These are phyloP conservation scores for Vipera ursinii DNA, from an alignment of 2,797 vertebrate genomes.

Conservation along the genomic window DNA sequence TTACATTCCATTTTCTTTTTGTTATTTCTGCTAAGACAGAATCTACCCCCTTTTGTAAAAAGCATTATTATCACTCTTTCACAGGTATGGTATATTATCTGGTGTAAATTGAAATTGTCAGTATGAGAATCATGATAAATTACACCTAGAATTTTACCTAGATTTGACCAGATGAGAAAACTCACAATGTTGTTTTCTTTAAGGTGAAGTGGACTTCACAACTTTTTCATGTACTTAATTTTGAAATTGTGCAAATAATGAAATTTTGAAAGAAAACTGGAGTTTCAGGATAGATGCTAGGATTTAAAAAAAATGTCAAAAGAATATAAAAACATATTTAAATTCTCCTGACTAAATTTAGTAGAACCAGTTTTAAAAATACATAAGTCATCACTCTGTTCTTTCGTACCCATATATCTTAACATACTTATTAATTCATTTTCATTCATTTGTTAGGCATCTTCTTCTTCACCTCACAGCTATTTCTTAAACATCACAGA, in stretches of 20 bases:
- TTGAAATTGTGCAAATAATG: neutral
- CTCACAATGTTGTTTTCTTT: neutral
- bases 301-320: neutral
- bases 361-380: neutral
- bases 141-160: neutral
- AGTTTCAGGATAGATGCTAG: neutral
- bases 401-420: neutral
- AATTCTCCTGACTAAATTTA: neutral
- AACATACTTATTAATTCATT: neutral
- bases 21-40: neutral
- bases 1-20: neutral
- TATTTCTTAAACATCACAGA: neutral
- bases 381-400: neutral
- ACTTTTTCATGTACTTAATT: neutral
- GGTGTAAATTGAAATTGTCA: neutral
- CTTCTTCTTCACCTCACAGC: neutral
- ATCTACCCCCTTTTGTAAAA: neutral
- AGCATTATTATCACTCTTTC: neutral
- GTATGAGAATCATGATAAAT: neutral
- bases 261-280: neutral
- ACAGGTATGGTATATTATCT: neutral
- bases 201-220: neutral
- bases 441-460: neutral
- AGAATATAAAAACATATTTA: neutral
- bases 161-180: neutral